These are phyloP conservation scores for Blera fallax DNA, from an alignment of 2,888 invertebrate species.

Conservation along the genomic window DNA sequence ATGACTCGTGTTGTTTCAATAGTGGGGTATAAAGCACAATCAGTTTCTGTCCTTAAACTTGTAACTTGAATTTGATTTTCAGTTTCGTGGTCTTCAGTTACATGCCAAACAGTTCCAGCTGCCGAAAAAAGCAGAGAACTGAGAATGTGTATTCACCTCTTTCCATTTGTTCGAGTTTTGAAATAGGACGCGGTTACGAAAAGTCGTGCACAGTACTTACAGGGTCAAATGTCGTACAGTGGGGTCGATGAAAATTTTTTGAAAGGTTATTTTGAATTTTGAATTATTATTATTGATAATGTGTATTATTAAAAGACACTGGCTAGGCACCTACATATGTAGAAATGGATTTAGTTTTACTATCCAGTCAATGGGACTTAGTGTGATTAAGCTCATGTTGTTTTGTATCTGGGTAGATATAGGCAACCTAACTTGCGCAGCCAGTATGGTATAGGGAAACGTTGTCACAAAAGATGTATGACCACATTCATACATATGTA, in stretches of 20 bases:
- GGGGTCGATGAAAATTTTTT: neutral
- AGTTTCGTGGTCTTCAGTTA: conserved; percentile 36
- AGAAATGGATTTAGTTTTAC: too few relatives aligned
- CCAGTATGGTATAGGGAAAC: too few relatives aligned
- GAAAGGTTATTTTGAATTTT: neutral
- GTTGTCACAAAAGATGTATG: too few relatives aligned
- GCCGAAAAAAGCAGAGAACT: conserved; percentile 8
- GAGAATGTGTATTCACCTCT: neutral
- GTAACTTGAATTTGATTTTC: conserved; percentile 64
- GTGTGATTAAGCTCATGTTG: too few relatives aligned
- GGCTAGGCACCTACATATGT: too few relatives aligned
- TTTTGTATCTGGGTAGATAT: too few relatives aligned
- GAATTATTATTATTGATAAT: neutral
- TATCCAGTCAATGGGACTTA: too few relatives aligned
- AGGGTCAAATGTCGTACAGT: conserved; percentile 6
- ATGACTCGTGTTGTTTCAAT: neutral
- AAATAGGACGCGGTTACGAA: neutral
- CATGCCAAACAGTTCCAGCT: conserved; percentile 28
- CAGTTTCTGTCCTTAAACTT: conserved; percentile 65
- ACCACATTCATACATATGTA: too few relatives aligned
- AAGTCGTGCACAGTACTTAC: neutral
- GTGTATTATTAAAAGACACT: too few relatives aligned
- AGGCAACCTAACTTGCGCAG: too few relatives aligned
- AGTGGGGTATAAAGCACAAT: conserved; percentile 21
- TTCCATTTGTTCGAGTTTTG: conserved; percentile 11